Evolutionary conservation across 2,113 vertebrate species (phyloP), one percentile per base, ranked within the genome.

Genomic region (Rana temporaria): DNA sequence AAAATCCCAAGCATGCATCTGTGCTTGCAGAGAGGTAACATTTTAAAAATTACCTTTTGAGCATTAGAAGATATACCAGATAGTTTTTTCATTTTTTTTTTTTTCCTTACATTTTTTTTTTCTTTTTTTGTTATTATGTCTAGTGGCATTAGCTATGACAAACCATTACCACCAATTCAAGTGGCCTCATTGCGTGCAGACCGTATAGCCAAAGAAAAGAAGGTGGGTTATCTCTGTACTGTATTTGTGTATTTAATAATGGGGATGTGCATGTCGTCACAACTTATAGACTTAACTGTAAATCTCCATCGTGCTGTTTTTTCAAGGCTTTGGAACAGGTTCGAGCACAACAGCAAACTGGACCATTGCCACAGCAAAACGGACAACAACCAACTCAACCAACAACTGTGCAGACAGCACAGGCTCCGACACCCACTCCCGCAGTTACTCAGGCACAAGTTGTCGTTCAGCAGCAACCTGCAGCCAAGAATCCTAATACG

Each of bases 121-220:
- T 8, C n/a, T n/a, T n/a, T n/a, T n/a, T n/a, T n/a, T n/a, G n/a
- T n/a, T n/a, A n/a, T n/a, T n/a, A n/a, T n/a, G n/a, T n/a, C 16
- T 85, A 97, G 96, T 88, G 96, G 96, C 78, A 97, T 97, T 90
- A 96, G 89, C 88, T 98, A 97, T 34, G 96, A 98, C 85, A 97
- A 97, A 80, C 96, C 96, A 1, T 93, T 97, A 15, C 95, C 94
- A 76, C 96, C 96, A 0, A 96, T 96, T 85, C 96, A 98, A 84
- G 95, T 97, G 4, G 96, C 96, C 0, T 96, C 96, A 42, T 94
- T 96, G 78, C 93, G 96, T 71, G 96, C 96, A 18, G 96, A 98
- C 59, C 94, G 96, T 73, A 98, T 98, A 65, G 95, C 96, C 26
- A 98, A 98, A 85, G 96, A 98, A 91, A 98, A 98, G 83, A 95